A percentile compares a stretch with the other conserved stretches of the same genome.
Evolutionary conservation across 2,888 invertebrate species (phyloP).

Genomic region (Drosophila tripunctata): DNA sequence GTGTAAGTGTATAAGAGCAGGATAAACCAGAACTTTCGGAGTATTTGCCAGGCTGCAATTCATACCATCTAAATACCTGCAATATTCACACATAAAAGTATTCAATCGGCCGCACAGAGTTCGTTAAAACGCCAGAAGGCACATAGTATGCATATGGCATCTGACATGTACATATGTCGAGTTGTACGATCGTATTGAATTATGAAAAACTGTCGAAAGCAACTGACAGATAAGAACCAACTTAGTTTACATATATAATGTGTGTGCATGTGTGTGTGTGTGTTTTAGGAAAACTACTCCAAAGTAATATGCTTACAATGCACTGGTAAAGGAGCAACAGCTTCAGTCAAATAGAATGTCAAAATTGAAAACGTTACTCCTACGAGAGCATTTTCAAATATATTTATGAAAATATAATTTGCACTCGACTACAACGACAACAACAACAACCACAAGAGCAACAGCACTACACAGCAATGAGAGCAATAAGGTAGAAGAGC

Average conservation of each 20-base stretch:
- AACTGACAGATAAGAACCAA: conserved; percentile 2
- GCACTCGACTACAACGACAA: conserved; percentile 34
- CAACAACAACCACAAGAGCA: too few species aligned
- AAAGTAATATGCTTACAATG: conserved; percentile 44
- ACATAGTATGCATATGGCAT: conserved; percentile 20
- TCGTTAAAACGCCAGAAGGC: conserved; percentile 44
- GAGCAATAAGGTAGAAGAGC: conserved; percentile 1
- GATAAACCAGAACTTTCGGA: background rate
- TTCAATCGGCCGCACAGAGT: conserved; percentile 35
- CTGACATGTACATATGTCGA: conserved; percentile 10
- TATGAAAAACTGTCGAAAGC: conserved; percentile 57
- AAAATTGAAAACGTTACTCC: conserved; percentile 44
- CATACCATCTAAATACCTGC: conserved; percentile 62
- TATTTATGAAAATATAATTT: conserved; percentile 79
- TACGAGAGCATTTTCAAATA: conserved; percentile 59
- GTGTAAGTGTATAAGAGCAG: conserved; percentile 33
- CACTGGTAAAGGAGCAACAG: conserved; percentile 62
- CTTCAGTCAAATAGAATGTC: conserved; percentile 28
- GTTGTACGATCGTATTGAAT: conserved; percentile 56
- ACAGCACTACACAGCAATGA: too few species aligned
- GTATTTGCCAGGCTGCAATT: conserved; percentile 22
- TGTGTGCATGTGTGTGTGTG: conserved; percentile 5
- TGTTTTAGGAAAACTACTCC: conserved; percentile 23
- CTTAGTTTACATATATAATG: conserved; percentile 3
- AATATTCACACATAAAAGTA: conserved; percentile 30